A percentile compares a stretch with the other conserved stretches of the same genome.
Conservation (phyloP, 2,113 vertebrate species). For the Alligator sinensis region DNA sequence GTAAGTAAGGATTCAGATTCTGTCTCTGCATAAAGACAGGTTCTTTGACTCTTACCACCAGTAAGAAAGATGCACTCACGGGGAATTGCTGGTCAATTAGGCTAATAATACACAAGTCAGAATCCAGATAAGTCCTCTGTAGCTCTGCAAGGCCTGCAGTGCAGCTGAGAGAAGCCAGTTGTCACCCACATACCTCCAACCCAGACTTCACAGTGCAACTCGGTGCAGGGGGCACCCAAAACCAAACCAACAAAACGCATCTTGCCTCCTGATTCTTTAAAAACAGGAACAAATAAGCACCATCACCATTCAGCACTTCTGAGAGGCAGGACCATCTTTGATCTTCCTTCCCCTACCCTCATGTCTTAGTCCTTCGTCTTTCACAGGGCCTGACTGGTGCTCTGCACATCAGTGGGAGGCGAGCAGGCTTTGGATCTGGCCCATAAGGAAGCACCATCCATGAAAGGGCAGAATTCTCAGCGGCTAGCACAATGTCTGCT, state of each 20-base stretch:
- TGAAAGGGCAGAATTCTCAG: background rate
- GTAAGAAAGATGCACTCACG: background rate
- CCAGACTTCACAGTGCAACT: background rate
- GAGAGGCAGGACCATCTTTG: background rate
- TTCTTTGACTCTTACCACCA: background rate
- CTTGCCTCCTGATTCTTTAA: no score
- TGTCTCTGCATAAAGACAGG: background rate
- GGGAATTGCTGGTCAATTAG: background rate
- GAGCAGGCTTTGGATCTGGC: background rate
- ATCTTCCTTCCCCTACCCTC: background rate
- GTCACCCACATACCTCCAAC: no score
- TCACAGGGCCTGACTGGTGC: background rate
- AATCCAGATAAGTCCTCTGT: background rate
- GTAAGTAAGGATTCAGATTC: background rate
- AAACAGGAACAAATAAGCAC: no score
- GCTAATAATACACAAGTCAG: background rate
- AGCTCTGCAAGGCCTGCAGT: background rate
- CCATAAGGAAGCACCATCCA: no score
- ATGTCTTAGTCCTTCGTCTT: background rate
- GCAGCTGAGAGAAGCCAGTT: background rate
- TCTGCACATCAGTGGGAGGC: background rate
- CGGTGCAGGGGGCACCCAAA: background rate
- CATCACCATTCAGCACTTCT: background rate
- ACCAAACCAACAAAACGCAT: no score
- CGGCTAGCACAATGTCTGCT: background rate